Percentiles rank a stretch among this genome's conserved stretches.
Evolutionary conservation across 2,797 vertebrate genomes (phyloP).

Genomic region (Chaenodraco wilsoni): DNA sequence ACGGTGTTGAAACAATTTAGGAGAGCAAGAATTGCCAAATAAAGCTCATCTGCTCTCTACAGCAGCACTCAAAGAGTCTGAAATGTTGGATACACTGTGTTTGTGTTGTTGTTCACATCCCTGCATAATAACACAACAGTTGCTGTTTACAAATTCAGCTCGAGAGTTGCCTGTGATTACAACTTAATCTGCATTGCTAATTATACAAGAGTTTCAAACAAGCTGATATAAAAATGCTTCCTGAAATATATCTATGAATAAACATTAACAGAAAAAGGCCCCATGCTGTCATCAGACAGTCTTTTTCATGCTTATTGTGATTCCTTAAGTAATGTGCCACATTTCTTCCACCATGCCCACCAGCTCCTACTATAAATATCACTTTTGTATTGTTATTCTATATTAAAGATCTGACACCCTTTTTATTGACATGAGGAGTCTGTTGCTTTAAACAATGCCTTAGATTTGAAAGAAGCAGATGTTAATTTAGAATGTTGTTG

Average conservation of each 20-base stretch:
- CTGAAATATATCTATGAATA: too few species aligned
- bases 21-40: background rate
- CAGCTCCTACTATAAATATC: slow-evolving; percentile 5
- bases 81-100: slow-evolving; percentile 4
- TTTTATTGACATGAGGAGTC: background rate
- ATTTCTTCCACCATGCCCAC: background rate
- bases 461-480: background rate
- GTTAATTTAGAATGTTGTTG: background rate
- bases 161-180: slow-evolving; percentile 27
- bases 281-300: background rate
- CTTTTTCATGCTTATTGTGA: background rate
- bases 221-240: background rate
- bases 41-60: background rate
- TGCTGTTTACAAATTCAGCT: slow-evolving; percentile 27
- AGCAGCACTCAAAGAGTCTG: background rate
- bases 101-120: slow-evolving; percentile 15
- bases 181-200: slow-evolving; percentile 40
- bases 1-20: background rate
- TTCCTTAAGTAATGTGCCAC: slow-evolving; percentile 1
- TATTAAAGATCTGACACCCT: background rate
- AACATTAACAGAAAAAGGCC: background rate
- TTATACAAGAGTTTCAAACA: background rate
- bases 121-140: slow-evolving; percentile 36
- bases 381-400: too few species aligned
- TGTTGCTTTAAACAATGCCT: slow-evolving; percentile 5